phyloP scores from a whole-genome alignment of 2,888 invertebrate genomes.

The Rhaphigaster nebulosa region DNA sequence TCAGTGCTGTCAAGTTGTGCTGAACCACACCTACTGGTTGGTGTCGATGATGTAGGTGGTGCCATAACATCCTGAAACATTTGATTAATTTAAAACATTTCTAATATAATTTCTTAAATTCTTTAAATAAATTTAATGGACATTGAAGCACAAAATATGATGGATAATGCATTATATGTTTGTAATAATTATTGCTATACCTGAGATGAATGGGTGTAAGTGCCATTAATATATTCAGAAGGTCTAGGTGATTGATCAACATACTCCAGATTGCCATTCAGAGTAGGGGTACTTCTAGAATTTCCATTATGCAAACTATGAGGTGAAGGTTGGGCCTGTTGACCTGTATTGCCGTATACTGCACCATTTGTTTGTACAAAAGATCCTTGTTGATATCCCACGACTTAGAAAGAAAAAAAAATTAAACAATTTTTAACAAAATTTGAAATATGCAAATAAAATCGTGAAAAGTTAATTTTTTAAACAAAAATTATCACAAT shows the following conservation, averaged over 20 bases:
- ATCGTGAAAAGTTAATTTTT: not conserved
- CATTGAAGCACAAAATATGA: not conserved
- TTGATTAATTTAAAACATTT: not conserved
- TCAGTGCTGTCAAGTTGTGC: slow-evolving; percentile 69
- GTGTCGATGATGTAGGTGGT: slow-evolving; percentile 72
- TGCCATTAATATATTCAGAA: slow-evolving; percentile 71
- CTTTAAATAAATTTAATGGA: not conserved
- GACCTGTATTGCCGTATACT: slow-evolving; percentile 62
- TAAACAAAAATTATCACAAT: not conserved
- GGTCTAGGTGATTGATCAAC: slow-evolving; percentile 69
- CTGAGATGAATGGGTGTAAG: slow-evolving; percentile 65
- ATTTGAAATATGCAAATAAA: too few species aligned
- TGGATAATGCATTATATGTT: too few species aligned
- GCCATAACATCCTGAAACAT: slow-evolving; percentile 71
- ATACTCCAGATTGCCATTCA: slow-evolving; percentile 66
- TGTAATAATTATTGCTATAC: not conserved
- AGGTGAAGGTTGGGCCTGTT: slow-evolving; percentile 66
- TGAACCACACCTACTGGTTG: slow-evolving; percentile 74
- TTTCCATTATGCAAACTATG: slow-evolving; percentile 65
- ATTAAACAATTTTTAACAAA: not conserved
- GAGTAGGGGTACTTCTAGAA: slow-evolving; percentile 64
- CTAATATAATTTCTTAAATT: not conserved
- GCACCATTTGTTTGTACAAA: slow-evolving; percentile 66
- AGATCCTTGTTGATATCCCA: slow-evolving; percentile 65
- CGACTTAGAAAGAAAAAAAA: slow-evolving; percentile 56